These are phyloP conservation scores for Clarias platycephalus DNA, from an alignment of 2,797 vertebrate species.

Conservation along the genomic window DNA sequence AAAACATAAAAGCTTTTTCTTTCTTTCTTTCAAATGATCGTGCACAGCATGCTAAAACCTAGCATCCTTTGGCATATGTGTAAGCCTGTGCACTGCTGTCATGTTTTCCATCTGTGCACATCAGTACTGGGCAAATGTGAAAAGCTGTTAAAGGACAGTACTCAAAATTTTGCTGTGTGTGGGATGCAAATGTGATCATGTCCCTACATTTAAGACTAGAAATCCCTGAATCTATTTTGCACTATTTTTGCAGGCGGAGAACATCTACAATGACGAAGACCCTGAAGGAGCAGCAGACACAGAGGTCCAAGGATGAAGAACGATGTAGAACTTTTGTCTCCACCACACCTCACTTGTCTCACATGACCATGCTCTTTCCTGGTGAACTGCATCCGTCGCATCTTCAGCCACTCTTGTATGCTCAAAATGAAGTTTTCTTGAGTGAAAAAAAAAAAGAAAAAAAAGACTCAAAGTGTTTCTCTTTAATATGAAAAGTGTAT, in stretches of 20 bases:
- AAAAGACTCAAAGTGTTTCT: slow-evolving; percentile 46
- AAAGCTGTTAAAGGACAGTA: not conserved
- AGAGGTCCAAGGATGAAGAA: slow-evolving; percentile 86
- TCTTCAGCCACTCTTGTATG: slow-evolving; percentile 16
- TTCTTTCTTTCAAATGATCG: not conserved
- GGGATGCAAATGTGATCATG: not conserved
- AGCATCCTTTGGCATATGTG: not conserved
- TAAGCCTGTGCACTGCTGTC: not conserved
- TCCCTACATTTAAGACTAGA: not conserved
- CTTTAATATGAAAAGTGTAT: slow-evolving; percentile 61
- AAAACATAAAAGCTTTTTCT: not conserved
- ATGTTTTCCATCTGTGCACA: not conserved
- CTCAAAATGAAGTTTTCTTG: slow-evolving; percentile 34
- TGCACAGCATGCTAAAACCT: not conserved
- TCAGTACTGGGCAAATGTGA: not conserved
- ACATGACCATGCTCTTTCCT: slow-evolving; percentile 39
- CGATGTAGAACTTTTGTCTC: not conserved
- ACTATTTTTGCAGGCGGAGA: slow-evolving; percentile 83
- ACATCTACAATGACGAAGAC: slow-evolving; percentile 97
- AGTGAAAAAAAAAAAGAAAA: slow-evolving; percentile 15
- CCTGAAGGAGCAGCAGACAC: slow-evolving; percentile 93
- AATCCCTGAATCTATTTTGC: not conserved
- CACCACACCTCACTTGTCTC: slow-evolving; percentile 24
- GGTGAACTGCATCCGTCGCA: slow-evolving; percentile 47
- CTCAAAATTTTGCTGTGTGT: too few species aligned